Percentiles rank a stretch among this genome's conserved stretches.
Conservation (phyloP, 2,797 vertebrate species). For the Balearica regulorum region DNA sequence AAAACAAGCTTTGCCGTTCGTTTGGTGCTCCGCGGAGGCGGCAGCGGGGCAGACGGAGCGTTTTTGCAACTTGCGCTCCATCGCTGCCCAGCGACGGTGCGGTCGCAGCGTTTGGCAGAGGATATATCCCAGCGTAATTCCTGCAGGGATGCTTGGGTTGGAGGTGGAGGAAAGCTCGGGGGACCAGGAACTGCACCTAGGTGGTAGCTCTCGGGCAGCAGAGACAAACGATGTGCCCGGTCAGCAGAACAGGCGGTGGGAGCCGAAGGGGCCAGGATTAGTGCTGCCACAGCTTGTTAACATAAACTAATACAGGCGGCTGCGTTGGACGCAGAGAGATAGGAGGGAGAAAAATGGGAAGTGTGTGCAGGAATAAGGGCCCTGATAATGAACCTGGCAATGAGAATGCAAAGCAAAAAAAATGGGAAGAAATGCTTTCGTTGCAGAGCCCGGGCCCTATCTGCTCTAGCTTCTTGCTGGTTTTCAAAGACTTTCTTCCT, state of each 20-base stretch:
- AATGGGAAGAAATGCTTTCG: not conserved
- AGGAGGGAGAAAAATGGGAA: slow-evolving; percentile 59
- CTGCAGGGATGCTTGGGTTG: not conserved
- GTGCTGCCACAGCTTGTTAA: slow-evolving; percentile 62
- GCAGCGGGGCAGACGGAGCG: accelerated
- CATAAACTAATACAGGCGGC: slow-evolving; percentile 60
- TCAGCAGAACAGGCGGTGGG: slow-evolving; percentile 25
- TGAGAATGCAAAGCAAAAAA: slow-evolving; percentile 56
- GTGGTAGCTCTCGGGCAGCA: not conserved
- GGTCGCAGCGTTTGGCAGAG: not conserved
- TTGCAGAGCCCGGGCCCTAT: not conserved
- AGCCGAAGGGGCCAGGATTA: slow-evolving; percentile 17
- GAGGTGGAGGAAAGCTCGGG: not conserved
- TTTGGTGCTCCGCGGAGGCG: not conserved
- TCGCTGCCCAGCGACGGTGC: accelerated
- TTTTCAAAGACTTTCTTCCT: not conserved
- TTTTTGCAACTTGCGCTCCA: accelerated
- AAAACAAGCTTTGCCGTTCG: not conserved
- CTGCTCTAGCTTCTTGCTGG: not conserved
- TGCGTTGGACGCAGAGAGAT: not conserved
- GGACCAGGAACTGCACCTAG: not conserved
- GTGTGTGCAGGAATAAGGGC: slow-evolving; percentile 55
- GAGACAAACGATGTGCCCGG: slow-evolving; percentile 9
- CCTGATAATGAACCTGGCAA: slow-evolving; percentile 57
- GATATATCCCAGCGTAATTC: not conserved